phyloP scores from a whole-genome alignment of 2,797 vertebrate genomes.

The Mustela erminea region DNA sequence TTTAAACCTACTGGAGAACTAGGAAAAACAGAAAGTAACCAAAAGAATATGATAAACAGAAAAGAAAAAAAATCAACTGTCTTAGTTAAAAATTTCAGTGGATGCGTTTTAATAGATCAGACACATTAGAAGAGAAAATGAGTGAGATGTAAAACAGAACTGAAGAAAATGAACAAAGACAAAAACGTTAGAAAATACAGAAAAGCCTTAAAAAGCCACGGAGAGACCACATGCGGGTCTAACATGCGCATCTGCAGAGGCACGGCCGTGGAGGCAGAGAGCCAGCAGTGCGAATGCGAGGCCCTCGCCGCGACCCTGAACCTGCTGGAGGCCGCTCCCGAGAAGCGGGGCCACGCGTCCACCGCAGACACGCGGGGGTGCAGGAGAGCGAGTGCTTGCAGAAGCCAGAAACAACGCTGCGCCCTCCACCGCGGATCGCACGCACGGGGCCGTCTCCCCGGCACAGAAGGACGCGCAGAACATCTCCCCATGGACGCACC shows the following conservation, averaged over 20 bases:
- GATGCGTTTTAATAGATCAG: constrained; percentile 19
- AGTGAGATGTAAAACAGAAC: not conserved
- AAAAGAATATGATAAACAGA: constrained; percentile 16
- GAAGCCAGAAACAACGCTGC: not conserved
- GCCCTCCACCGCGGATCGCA: not conserved
- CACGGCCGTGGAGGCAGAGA: not conserved
- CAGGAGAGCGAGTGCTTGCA: not conserved
- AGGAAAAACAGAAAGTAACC: not conserved
- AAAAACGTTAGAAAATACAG: not conserved
- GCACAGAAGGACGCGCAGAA: not conserved
- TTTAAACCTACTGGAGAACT: not conserved
- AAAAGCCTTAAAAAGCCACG: not conserved
- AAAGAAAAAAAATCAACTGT: not conserved
- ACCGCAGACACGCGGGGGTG: not conserved
- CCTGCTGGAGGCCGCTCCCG: not conserved
- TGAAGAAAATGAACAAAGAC: not conserved
- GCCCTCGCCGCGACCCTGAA: not conserved
- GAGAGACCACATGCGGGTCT: not conserved
- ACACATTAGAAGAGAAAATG: not conserved
- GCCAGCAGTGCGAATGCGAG: not conserved
- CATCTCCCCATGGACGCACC: not conserved
- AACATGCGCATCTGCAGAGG: not conserved
- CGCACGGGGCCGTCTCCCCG: not conserved
- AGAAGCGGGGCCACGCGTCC: not conserved
- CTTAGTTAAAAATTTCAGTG: constrained; percentile 18